Evolutionary conservation across 2,797 vertebrate species (phyloP).

Genomic region (Muscicapa comitata): DNA sequence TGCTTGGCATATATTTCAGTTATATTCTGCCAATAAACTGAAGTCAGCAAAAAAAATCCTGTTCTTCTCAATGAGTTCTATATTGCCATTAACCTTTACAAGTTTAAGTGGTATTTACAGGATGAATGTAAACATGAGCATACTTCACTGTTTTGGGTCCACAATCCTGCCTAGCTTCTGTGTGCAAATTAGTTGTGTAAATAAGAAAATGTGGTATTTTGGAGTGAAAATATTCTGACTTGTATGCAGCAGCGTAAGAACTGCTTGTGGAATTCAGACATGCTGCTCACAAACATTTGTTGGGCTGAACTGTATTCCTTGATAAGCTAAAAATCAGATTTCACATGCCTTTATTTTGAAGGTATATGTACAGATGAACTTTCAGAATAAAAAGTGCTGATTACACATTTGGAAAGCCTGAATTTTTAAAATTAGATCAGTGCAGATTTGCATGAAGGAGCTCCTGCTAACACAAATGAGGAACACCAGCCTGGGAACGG

Average conservation of each 20-base stretch:
- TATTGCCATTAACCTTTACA: neutral
- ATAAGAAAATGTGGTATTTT: neutral
- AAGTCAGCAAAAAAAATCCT: neutral
- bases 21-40: neutral
- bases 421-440: neutral
- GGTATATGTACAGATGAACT: neutral
- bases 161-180: neutral
- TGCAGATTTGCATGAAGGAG: neutral
- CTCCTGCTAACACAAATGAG: neutral
- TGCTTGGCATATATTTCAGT: neutral
- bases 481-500: rapidly evolving
- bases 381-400: neutral
- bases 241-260: neutral
- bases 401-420: neutral
- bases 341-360: neutral
- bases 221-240: neutral
- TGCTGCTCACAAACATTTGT: rapidly evolving
- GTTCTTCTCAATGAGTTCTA: neutral
- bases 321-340: neutral
- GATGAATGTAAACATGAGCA: neutral
- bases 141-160: neutral
- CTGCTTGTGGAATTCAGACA: neutral
- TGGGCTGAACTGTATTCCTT: neutral
- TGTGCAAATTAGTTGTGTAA: neutral
- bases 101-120: neutral